Percentiles rank a stretch among this genome's conserved stretches.
Conservation (phyloP, 2,888 invertebrate genomes). For the Sminthurinus aureus region DNA sequence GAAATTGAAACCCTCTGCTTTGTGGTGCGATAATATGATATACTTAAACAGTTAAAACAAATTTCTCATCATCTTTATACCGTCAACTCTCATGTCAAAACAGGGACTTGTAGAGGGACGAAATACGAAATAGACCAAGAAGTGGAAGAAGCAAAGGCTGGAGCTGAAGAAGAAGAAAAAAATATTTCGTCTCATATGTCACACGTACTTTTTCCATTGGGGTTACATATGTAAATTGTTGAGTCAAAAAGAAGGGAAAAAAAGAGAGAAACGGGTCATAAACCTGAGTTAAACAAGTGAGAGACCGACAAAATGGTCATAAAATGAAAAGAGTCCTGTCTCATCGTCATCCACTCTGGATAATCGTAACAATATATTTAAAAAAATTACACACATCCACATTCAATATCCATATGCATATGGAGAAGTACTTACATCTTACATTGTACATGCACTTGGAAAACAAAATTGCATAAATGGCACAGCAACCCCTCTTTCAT, state of each 20-base stretch:
- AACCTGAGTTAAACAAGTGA: constrained; percentile 23
- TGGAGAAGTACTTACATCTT: not conserved
- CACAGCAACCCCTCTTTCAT: not conserved
- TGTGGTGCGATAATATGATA: constrained; percentile 32
- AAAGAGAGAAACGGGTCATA: constrained; percentile 10
- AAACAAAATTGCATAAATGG: not conserved
- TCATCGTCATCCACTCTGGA: constrained; percentile 15
- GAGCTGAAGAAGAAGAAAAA: not conserved
- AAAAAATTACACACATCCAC: constrained; percentile 2
- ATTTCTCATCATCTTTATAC: constrained; percentile 10
- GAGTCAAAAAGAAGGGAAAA: not conserved
- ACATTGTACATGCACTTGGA: too few species aligned
- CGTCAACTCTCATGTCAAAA: not conserved
- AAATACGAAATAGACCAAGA: not conserved
- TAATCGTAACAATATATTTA: constrained; percentile 17
- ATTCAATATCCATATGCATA: not conserved
- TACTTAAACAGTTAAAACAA: constrained; percentile 25
- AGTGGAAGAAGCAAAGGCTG: not conserved
- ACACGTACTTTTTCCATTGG: not conserved
- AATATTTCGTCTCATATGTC: not conserved
- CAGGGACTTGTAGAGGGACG: not conserved
- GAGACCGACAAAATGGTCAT: constrained; percentile 17
- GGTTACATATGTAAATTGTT: not conserved
- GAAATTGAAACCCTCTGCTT: constrained; percentile 37
- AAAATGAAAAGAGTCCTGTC: constrained; percentile 24